Evolutionary conservation across 2,797 vertebrate genomes (phyloP), one percentile per base, ranked within the genome.

Genomic region (Adelosebastes latens): DNA sequence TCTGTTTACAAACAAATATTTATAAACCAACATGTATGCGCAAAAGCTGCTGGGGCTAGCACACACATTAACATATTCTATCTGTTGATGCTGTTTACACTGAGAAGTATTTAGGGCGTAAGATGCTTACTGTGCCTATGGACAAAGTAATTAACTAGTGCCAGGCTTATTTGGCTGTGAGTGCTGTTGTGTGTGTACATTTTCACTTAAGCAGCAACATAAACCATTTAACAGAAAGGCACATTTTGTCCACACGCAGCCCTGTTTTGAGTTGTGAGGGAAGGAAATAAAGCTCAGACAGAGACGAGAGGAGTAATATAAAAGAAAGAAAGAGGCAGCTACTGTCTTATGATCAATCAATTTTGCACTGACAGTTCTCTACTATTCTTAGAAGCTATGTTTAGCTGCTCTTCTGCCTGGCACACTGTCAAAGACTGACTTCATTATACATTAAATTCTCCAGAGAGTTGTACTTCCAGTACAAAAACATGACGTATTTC

Each of bases 321-420:
- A 80, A 62, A 83, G 53, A 84, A 53, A 67, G 58, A 56, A 25
- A 74, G 69, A 79, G 55, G 22, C 39, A 69, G 81, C 74, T 86
- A 66, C 49, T 22, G 66, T 81, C 67, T 83, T 71, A 72, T 89
- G 87, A 93, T 93, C 85, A 89, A 89, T 92, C 72, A 84, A 60
- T 65, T 89, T 71, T 53, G 66, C 79, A 80, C 84, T 81, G 88
- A 92, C 84, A 87, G 79, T 82, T 74, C 72, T 77, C 79, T 75
- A 84, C 88, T 91, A 77, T 88, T 87, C 72, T 81, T 78, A 80
- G 87, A 84, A 65, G 81, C 88, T 88, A 93, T 88, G 83, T 91
- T 91, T 90, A 92, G 86, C 87, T 79, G 85, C 70, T 81, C 79
- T 77, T 39, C 70, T 85, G 64, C 79, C 75, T 86, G 83, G 82